These are phyloP conservation scores for Arvicola amphibius DNA, from an alignment of 2,797 vertebrate genomes.

Conservation along the genomic window DNA sequence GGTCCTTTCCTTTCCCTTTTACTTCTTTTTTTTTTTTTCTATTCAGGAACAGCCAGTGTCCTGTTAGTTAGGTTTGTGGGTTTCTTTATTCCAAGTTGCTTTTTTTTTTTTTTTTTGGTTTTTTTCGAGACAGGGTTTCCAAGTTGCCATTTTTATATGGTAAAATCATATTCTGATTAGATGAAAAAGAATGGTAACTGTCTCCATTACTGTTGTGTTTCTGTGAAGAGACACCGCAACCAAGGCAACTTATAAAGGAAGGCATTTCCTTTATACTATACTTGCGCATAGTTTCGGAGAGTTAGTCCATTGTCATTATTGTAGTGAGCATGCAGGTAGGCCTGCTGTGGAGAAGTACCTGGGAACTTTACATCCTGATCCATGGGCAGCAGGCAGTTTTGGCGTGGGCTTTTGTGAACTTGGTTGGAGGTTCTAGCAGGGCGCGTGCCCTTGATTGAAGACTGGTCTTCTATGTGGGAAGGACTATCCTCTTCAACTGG, in stretches of 20 bases:
- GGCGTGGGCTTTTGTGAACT: not conserved
- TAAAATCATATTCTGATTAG: constrained; percentile 46
- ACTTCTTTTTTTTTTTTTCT: not conserved
- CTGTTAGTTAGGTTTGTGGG: not conserved
- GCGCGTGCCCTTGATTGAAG: not conserved
- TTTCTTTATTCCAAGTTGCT: constrained; percentile 52
- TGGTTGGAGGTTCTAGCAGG: not conserved
- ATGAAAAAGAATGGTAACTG: constrained; percentile 33
- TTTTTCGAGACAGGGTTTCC: no score
- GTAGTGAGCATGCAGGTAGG: not conserved
- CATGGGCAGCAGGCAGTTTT: not conserved
- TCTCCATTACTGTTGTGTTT: not conserved
- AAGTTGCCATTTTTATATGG: constrained; percentile 44
- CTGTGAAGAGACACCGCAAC: not conserved
- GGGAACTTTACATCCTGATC: not conserved
- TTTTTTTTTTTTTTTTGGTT: no score
- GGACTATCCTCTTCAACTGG: not conserved
- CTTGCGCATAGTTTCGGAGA: not conserved
- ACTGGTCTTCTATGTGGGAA: not conserved
- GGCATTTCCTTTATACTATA: no score
- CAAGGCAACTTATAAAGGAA: not conserved
- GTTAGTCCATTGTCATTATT: not conserved
- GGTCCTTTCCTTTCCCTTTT: not conserved
- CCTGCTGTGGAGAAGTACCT: not conserved
- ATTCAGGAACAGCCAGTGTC: not conserved